phyloP scores from a whole-genome alignment of 2,888 invertebrate species.

The Trichopoda pennipes region DNA sequence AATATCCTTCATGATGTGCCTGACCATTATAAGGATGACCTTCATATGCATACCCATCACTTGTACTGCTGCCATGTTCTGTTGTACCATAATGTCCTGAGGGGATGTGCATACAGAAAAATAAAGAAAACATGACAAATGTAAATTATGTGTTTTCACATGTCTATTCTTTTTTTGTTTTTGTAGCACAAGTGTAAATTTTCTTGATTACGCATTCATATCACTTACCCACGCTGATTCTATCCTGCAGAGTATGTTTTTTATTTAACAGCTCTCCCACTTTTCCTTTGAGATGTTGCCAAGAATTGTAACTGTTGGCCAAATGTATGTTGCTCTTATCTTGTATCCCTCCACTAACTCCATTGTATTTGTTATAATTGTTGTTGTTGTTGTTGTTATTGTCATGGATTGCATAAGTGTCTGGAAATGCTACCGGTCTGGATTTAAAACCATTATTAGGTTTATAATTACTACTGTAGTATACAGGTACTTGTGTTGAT shows the following conservation, averaged over 20 bases:
- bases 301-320: constrained; percentile 73
- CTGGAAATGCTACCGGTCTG: constrained; percentile 69
- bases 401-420: constrained; percentile 58
- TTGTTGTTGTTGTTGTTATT: constrained; percentile 66
- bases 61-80: constrained; percentile 53
- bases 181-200: neutral
- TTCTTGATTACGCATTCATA: constrained; percentile 65
- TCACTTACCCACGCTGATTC: constrained; percentile 77
- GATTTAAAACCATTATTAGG: constrained; percentile 63
- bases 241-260: constrained; percentile 71
- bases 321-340: constrained; percentile 62
- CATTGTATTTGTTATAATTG: constrained; percentile 22
- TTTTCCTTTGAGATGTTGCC: constrained; percentile 71
- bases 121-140: constrained; percentile 41
- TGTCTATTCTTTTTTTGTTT: constrained; percentile 28
- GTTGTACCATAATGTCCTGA: constrained; percentile 73
- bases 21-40: constrained; percentile 72
- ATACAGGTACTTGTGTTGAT: constrained; percentile 30
- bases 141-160: constrained; percentile 45
- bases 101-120: constrained; percentile 7
- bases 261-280: constrained; percentile 49
- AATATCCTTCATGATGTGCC: constrained; percentile 58
- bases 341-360: neutral
- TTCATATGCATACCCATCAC: constrained; percentile 71
- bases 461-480: constrained; percentile 55